Evolutionary conservation across 2,888 invertebrate species (phyloP).

Genomic region (Tetragnatha montana): DNA sequence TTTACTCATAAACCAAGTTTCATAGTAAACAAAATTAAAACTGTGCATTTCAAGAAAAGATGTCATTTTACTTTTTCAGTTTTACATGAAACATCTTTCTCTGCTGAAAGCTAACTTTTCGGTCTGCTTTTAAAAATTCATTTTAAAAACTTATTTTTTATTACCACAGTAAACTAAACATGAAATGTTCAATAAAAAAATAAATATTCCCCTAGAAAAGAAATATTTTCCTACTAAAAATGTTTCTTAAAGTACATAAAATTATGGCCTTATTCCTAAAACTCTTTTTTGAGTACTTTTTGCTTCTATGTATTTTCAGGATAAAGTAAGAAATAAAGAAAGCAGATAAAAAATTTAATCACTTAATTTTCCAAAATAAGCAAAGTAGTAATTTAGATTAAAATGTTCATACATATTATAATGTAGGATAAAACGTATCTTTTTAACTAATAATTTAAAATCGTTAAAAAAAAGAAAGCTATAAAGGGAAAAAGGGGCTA

Average conservation of each 20-base stretch:
- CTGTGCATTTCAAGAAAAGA: neutral
- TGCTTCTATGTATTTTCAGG: neutral
- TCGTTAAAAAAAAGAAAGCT: too few species aligned
- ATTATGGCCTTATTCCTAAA: neutral
- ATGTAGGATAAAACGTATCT: too few species aligned
- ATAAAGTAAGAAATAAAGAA: neutral
- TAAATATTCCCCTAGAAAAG: neutral
- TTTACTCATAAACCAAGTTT: too few species aligned
- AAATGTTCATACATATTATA: too few species aligned
- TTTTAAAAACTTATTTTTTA: neutral
- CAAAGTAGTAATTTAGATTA: too few species aligned
- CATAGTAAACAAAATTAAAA: too few species aligned
- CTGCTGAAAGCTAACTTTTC: neutral
- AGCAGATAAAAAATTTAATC: neutral
- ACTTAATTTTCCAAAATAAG: too few species aligned
- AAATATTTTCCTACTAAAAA: neutral
- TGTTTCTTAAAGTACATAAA: neutral
- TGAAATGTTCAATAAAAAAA: neutral
- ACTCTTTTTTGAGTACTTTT: neutral
- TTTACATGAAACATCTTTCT: neutral
- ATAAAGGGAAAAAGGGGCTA: too few species aligned
- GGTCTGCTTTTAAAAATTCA: neutral
- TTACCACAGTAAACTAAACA: neutral
- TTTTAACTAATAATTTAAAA: too few species aligned
- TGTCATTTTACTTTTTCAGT: neutral